Conservation (phyloP, 2,888 invertebrate species). For the Drosophila kuntzei region DNA sequence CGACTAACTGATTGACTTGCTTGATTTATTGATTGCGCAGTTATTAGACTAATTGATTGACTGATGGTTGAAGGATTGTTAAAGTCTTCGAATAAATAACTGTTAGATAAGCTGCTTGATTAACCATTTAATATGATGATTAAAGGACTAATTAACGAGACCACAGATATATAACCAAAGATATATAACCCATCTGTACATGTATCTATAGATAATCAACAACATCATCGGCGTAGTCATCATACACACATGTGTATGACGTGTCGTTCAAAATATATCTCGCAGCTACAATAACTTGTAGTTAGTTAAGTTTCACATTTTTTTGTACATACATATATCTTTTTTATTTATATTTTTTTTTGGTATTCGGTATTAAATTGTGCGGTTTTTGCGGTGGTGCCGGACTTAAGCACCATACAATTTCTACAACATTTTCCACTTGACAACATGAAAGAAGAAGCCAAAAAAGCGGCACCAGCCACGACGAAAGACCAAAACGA, state of each 20-base stretch:
- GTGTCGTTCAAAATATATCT: conserved; percentile 50
- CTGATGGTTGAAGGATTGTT: background rate
- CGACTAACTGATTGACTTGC: conserved; percentile 1
- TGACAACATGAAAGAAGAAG: conserved; percentile 76
- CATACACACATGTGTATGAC: conserved; percentile 2
- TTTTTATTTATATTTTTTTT: conserved; percentile 30
- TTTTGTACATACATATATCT: background rate
- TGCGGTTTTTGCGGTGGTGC: conserved; percentile 78
- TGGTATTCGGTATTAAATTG: conserved; percentile 78
- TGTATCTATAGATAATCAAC: conserved; percentile 34
- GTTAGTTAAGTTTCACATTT: conserved; percentile 48
- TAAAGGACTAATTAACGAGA: background rate
- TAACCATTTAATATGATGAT: background rate
- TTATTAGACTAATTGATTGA: background rate
- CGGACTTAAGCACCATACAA: conserved; percentile 71
- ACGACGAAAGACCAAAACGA: conserved; percentile 23
- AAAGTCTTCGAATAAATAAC: background rate
- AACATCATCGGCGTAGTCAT: background rate
- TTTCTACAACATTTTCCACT: conserved; percentile 82
- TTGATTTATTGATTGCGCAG: background rate
- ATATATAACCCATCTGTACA: too few relatives aligned
- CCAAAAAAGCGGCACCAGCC: conserved; percentile 65
- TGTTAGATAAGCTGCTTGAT: background rate
- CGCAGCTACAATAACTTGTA: conserved; percentile 46
- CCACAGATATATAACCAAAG: too few relatives aligned